These are phyloP conservation scores for Centropus unirufus DNA, from an alignment of 2,113 vertebrate species.

Conservation along the genomic window DNA sequence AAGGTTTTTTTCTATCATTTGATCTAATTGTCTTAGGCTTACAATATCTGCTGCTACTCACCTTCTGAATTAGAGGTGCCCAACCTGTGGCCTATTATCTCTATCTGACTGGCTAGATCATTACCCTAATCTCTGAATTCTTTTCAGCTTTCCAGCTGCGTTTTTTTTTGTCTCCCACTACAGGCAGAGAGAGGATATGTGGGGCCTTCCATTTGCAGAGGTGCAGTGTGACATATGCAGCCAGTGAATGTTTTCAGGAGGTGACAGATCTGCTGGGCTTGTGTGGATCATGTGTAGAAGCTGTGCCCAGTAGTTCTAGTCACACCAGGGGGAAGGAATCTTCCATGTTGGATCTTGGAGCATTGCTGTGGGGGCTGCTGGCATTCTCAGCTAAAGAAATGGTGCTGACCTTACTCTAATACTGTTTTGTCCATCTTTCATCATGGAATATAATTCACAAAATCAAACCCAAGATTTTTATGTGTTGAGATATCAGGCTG, in stretches of 20 bases:
- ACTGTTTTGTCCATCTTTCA: not conserved
- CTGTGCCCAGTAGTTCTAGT: not conserved
- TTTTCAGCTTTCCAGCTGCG: not conserved
- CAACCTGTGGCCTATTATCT: not conserved
- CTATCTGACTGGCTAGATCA: not conserved
- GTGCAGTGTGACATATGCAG: not conserved
- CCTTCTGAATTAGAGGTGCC: not conserved
- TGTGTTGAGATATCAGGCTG: not conserved
- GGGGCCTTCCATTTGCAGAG: not conserved
- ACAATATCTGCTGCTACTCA: not conserved
- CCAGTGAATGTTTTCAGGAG: not conserved
- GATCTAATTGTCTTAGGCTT: not conserved
- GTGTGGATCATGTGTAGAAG: not conserved
- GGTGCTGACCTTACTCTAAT: not conserved
- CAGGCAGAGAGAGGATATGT: not conserved
- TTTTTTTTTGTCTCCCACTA: not conserved
- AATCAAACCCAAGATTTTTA: too few species aligned
- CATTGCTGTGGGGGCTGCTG: not conserved
- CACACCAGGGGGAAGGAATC: not conserved
- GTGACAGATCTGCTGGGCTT: not conserved
- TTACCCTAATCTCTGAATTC: not conserved
- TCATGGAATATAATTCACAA: not conserved
- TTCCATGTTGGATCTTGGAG: rapidly evolving
- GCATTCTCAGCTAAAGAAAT: not conserved
- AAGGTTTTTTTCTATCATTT: not conserved